Conservation (phyloP, 2,888 invertebrate genomes). For the Leucophenga maculata region DNA sequence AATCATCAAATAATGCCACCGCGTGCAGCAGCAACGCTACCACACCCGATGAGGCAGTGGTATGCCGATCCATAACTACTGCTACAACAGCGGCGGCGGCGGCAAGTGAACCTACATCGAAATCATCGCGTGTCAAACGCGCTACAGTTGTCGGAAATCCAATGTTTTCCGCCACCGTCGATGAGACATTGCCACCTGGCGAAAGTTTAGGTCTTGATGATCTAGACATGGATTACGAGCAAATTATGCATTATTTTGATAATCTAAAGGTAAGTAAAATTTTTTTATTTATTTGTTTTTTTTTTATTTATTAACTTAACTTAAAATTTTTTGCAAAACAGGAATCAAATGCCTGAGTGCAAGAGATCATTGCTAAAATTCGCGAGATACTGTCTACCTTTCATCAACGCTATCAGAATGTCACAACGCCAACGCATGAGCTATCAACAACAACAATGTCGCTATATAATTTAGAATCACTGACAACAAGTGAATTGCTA, state of each 20-base stretch:
- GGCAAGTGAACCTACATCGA: slow-evolving; percentile 58
- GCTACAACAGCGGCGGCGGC: background rate
- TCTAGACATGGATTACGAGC: slow-evolving; percentile 96
- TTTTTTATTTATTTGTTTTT: background rate
- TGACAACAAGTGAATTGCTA: slow-evolving; percentile 32
- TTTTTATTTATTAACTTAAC: background rate
- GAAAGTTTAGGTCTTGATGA: slow-evolving; percentile 84
- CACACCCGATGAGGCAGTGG: slow-evolving; percentile 45
- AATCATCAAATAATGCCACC: no score
- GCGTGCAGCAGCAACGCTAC: slow-evolving; percentile 24
- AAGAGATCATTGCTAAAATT: slow-evolving; percentile 89
- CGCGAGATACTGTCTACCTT: slow-evolving; percentile 84
- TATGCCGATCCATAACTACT: slow-evolving; percentile 22
- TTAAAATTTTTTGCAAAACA: slow-evolving; percentile 74
- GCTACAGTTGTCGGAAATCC: slow-evolving; percentile 91
- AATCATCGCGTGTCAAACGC: slow-evolving; percentile 78
- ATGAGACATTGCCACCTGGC: slow-evolving; percentile 74
- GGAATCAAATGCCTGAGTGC: slow-evolving; percentile 93
- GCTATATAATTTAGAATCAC: background rate
- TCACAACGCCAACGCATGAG: slow-evolving; percentile 68
- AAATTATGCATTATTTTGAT: slow-evolving; percentile 98
- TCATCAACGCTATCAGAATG: slow-evolving; percentile 74
- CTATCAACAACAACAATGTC: slow-evolving; percentile 42
- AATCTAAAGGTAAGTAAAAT: slow-evolving; percentile 86
- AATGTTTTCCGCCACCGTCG: slow-evolving; percentile 80